Percentiles rank a stretch among this genome's conserved stretches.
Evolutionary conservation across 2,113 vertebrate genomes (phyloP).

Genomic region (Steatornis caripensis): DNA sequence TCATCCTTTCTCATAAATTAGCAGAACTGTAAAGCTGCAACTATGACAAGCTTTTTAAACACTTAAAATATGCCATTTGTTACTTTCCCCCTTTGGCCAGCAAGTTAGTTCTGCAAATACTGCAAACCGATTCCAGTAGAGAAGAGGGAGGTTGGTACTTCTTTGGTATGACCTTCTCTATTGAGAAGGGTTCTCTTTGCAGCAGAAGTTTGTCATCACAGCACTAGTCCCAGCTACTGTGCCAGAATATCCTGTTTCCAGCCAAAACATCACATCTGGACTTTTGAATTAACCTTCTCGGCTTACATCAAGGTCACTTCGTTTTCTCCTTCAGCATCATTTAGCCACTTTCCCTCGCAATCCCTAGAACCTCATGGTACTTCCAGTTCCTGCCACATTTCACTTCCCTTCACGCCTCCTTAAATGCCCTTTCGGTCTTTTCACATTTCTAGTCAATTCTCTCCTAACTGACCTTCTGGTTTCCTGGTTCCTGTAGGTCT

Average conservation of each 20-base stretch:
- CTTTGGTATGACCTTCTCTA: background rate
- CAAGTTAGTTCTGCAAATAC: background rate
- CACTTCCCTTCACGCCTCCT: background rate
- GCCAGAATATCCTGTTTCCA: background rate
- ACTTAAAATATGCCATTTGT: background rate
- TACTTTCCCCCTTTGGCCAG: background rate
- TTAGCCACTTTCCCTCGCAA: background rate
- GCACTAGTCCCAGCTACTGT: background rate
- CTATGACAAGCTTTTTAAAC: background rate
- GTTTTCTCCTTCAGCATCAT: background rate
- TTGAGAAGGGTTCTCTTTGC: background rate
- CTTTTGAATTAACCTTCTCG: background rate
- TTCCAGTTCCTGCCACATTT: background rate
- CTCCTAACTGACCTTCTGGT: background rate
- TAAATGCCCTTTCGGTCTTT: background rate
- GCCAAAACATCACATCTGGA: background rate
- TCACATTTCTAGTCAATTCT: background rate
- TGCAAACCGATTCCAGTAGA: background rate
- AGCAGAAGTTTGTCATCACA: background rate
- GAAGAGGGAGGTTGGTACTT: background rate
- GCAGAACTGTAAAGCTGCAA: background rate
- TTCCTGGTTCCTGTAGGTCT: background rate
- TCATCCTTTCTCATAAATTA: background rate
- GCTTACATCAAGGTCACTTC: background rate
- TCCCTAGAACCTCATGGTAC: background rate